phyloP scores from a whole-genome alignment of 2,797 vertebrate genomes.

The Nasua narica region DNA sequence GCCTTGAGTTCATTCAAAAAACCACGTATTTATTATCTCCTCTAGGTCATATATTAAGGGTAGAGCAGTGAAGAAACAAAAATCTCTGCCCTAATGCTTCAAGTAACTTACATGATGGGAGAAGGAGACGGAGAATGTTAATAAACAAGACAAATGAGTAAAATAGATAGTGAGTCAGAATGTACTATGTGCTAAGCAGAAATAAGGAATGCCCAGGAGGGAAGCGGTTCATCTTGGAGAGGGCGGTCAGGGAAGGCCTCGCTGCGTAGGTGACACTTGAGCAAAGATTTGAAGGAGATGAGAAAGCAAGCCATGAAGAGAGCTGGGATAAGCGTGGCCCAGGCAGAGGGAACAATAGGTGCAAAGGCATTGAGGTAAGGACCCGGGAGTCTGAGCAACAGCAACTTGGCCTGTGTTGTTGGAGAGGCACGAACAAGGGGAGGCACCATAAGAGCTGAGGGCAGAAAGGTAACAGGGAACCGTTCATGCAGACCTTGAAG shows the following conservation, averaged over 20 bases:
- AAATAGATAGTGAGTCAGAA: background rate
- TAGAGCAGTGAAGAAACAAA: background rate
- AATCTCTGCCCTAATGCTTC: background rate
- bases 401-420: background rate
- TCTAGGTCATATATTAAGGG: background rate
- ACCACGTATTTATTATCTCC: background rate
- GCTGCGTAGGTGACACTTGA: background rate
- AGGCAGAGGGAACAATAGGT: background rate
- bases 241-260: background rate
- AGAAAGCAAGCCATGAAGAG: background rate
- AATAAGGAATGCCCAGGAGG: background rate
- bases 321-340: background rate
- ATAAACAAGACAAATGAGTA: background rate
- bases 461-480: background rate
- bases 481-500: background rate
- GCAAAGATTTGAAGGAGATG: background rate
- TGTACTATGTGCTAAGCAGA: background rate
- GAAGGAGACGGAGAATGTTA: background rate
- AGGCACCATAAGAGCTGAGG: background rate
- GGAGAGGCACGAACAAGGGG: background rate
- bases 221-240: background rate
- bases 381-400: background rate
- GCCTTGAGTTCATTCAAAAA: background rate
- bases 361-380: background rate
- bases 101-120: background rate